Evolutionary conservation across 2,888 invertebrate genomes (phyloP), one percentile per base, ranked within the genome.

Genomic region (Mesorhabditis sp.): DNA sequence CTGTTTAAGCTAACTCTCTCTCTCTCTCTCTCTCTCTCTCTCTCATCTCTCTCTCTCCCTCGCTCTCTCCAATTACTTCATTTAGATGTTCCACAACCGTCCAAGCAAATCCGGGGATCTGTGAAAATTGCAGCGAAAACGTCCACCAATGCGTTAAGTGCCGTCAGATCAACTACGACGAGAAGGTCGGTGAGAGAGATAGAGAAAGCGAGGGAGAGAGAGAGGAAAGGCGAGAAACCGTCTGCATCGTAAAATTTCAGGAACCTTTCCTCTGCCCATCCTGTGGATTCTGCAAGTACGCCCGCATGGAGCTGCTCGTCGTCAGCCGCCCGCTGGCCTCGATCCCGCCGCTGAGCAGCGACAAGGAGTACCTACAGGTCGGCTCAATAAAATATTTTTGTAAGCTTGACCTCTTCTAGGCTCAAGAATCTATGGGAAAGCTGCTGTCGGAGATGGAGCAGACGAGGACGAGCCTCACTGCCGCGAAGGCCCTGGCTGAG

Each of bases 71-170:
- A 28, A 28, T 28, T 28, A 28, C 28, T 28, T 28, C 28, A 1
- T 45, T 67, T 42, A 72, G 76, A 13, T 98, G 97, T 86, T 94
- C 94, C 71, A 94, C 95, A 43, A 93, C 94, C 0, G 97, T 98
- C 0, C 94, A 95, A 0, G 93, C 97, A 0, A 95, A 95, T 86
- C 96, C 97, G 0, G 97, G 97, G 0, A 95, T 97, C 0, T 97
- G 97, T 86, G 92, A 92, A 0, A 95, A 94, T 87, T 95, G 95
- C 85, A 96, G 97, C 0, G 97, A 98, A 87, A 97, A 97, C 87
- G 97, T 97, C 0, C 97, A 94, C 89, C 98, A 98, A 85, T 98
- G 97, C 84, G 95, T 96, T 88, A 97, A 97, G 88, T 98, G 97
- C 88, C 91, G 92, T 91, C 91, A 96, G 0, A 98, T 98, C 81